Percentiles rank a stretch among this genome's conserved stretches.
Evolutionary conservation across 2,113 vertebrate genomes (phyloP).

Genomic region (Nipponia nippon): DNA sequence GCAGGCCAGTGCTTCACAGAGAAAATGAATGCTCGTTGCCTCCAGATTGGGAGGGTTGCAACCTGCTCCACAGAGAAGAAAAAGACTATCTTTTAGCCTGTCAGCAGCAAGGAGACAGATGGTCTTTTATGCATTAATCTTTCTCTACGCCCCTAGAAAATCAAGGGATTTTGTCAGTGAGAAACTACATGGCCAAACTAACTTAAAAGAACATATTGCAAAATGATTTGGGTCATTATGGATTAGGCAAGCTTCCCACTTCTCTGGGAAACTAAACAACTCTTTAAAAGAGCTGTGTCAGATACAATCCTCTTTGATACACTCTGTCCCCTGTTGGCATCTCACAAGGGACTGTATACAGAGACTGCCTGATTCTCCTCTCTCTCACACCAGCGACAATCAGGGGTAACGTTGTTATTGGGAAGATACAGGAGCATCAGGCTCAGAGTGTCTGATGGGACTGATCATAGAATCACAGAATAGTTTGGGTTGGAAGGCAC

Average conservation of each 20-base stretch:
- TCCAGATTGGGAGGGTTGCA: not conserved
- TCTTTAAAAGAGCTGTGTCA: not conserved
- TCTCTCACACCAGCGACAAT: not conserved
- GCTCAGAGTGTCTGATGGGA: not conserved
- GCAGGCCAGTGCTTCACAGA: not conserved
- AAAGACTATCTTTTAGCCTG: not conserved
- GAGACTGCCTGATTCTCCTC: not conserved
- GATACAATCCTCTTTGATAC: not conserved
- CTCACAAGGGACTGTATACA: not conserved
- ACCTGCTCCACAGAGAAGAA: not conserved
- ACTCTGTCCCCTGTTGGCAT: not conserved
- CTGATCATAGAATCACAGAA: not conserved
- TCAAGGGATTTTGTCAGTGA: slow-evolving; percentile 12
- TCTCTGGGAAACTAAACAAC: not conserved
- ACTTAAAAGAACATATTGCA: not conserved
- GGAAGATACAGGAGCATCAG: fast-evolving
- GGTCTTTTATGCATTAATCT: slow-evolving; percentile 48
- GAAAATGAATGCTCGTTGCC: not conserved
- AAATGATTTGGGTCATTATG: not conserved
- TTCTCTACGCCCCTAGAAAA: not conserved
- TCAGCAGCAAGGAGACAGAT: slow-evolving; percentile 46
- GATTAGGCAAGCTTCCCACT: slow-evolving; percentile 41
- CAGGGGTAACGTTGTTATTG: fast-evolving
- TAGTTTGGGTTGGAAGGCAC: not conserved
- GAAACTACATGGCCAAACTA: not conserved